phyloP scores from a whole-genome alignment of 2,888 invertebrate species.

The Opisthograptis luteolata region DNA sequence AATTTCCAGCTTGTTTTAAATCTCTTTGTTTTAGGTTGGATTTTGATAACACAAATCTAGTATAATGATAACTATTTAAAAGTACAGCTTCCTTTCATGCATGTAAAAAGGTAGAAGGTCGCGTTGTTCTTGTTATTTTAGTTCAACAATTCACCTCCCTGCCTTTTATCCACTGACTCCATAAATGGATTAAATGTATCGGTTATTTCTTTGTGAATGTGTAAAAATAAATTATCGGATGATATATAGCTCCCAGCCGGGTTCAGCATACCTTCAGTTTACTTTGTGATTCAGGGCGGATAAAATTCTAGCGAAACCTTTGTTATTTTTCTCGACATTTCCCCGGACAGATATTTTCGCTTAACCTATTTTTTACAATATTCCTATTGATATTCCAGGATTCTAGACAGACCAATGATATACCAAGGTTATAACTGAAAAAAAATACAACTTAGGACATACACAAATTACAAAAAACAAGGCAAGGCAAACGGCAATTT shows the following conservation, averaged over 20 bases:
- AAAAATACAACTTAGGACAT: too few species aligned
- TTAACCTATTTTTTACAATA: neutral
- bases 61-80: too few species aligned
- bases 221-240: slow-evolving; percentile 17
- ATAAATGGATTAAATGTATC: slow-evolving; percentile 22
- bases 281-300: slow-evolving; percentile 9
- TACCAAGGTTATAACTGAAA: too few species aligned
- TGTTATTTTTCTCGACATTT: slow-evolving; percentile 7
- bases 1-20: too few species aligned
- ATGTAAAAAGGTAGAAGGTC: slow-evolving; percentile 1
- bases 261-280: neutral
- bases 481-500: too few species aligned
- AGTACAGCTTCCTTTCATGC: neutral
- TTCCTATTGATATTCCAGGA: neutral
- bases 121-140: slow-evolving; percentile 21
- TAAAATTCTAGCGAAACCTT: slow-evolving; percentile 3
- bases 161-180: slow-evolving; percentile 22
- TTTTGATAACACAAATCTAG: too few species aligned
- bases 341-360: neutral
- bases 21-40: too few species aligned
- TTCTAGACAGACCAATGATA: too few species aligned
- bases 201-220: slow-evolving; percentile 16
- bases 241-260: slow-evolving; percentile 6
- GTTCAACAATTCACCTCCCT: slow-evolving; percentile 18
- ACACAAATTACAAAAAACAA: too few species aligned